Conservation (phyloP, 1,140 invertebrate species). For the Gonioctena quinquepunctata region DNA sequence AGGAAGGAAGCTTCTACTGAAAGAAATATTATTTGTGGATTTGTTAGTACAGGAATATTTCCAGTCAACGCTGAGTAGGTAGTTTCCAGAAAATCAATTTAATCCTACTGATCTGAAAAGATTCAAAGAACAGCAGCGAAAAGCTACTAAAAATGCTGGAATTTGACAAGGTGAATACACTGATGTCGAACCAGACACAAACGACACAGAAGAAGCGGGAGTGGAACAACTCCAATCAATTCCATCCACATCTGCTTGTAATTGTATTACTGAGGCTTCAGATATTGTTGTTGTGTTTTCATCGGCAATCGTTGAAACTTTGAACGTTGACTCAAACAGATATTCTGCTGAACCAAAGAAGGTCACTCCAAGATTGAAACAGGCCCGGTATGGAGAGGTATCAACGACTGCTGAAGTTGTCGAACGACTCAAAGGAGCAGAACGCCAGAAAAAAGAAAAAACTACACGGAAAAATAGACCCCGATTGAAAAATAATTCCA, state of each 20-base stretch:
- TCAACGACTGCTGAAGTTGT: neutral
- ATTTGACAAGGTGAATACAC: neutral
- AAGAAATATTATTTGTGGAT: slow-evolving; percentile 27
- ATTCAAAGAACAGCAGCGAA: neutral
- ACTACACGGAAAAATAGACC: neutral
- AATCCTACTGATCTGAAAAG: slow-evolving; percentile 5
- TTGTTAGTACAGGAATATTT: slow-evolving; percentile 21
- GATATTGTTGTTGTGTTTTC: neutral
- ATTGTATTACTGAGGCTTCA: neutral
- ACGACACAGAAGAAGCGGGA: neutral
- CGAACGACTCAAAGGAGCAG: neutral
- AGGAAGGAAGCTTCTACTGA: neutral
- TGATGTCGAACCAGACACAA: neutral
- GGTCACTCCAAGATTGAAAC: neutral
- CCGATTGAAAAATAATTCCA: neutral
- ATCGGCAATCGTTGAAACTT: neutral
- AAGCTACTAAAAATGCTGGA: neutral
- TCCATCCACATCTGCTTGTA: neutral
- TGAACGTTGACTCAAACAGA: neutral
- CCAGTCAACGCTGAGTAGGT: slow-evolving; percentile 19
- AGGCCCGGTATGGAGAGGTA: neutral
- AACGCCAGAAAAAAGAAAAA: neutral
- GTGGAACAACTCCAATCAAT: neutral
- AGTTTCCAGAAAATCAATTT: slow-evolving; percentile 20
- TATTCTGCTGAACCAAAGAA: neutral